Evolutionary conservation across 2,888 invertebrate genomes (phyloP), one percentile per base, ranked within the genome.

Genomic region (Eilema depressum): DNA sequence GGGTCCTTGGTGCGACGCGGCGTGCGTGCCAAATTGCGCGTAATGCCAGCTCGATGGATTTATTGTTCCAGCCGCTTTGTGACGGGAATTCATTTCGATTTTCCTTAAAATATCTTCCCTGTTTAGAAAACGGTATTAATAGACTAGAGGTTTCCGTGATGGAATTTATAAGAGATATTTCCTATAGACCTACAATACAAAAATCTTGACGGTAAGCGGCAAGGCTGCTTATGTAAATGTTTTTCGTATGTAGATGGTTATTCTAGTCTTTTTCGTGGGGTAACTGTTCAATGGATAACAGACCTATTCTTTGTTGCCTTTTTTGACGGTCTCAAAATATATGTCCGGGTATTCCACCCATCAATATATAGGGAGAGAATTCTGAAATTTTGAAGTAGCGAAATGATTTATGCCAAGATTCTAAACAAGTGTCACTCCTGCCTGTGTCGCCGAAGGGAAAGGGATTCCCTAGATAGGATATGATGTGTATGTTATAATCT

Each of bases 21-120:
- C 67, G 68, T 74, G 85, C 80, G 77, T 86, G 72, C 79, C 76
- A 76, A 86, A 81, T 77, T 77, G 78, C 80, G 73, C 68, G 80
- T 84, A 85, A 86, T 85, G 83, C 81, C 79, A 78, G 78, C 79
- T 73, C 84, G 79, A 86, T 87, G 83, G 86, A 88, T 88, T 87
- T 88, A 88, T 88, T 84, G 86, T 84, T 82, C 77, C 81, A 82
- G 65, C 83, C 80, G 77, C 80, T 85, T 75, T 84, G 85, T 82
- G 82, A 77, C 75, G 67, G 73, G 82, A 81, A 83, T 82, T 76
- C 72, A 74, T 78, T 83, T 77, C 75, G 76, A 80, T 83, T 82
- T 80, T 81, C 76, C 78, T 80, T 79, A 66, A 81, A 75, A 75
- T 73, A 73, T 73, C 62, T 73, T 76, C 70, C 72, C 77, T 69